Percentiles rank a stretch among this genome's conserved stretches.
phyloP scores from a whole-genome alignment of 2,113 vertebrate genomes.

The Dendrocopos noguchii region DNA sequence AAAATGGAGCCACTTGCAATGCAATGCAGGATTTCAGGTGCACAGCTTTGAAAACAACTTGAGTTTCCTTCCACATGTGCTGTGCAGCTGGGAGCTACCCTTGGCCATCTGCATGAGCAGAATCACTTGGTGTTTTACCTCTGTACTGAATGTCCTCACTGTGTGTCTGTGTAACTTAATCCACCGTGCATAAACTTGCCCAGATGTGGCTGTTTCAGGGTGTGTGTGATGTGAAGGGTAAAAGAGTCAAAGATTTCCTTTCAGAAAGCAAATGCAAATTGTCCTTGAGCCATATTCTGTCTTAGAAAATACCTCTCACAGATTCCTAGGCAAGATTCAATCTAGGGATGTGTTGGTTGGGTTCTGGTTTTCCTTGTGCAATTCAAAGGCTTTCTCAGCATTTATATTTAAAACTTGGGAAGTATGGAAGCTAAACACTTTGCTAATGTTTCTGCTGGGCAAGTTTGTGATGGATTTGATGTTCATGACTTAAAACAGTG shows the following conservation, averaged over 20 bases:
- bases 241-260: not conserved
- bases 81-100: not conserved
- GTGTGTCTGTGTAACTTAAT: not conserved
- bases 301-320: not conserved
- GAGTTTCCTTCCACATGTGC: not conserved
- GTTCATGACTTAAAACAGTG: not conserved
- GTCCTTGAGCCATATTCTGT: not conserved
- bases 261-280: not conserved
- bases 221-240: not conserved
- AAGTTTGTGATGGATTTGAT: not conserved
- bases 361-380: not conserved
- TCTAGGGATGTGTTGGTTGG: not conserved
- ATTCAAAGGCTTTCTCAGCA: not conserved
- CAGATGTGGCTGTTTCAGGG: not conserved
- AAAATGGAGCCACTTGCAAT: not conserved
- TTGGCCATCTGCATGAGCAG: not conserved
- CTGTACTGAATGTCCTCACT: not conserved
- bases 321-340: not conserved
- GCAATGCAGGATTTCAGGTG: not conserved
- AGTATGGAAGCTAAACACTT: not conserved
- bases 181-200: not conserved
- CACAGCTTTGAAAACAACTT: not conserved
- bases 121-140: not conserved
- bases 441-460: not conserved
- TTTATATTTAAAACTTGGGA: not conserved